Evolutionary conservation across 2,888 invertebrate species (phyloP).

Genomic region (Ochropleura plecta): DNA sequence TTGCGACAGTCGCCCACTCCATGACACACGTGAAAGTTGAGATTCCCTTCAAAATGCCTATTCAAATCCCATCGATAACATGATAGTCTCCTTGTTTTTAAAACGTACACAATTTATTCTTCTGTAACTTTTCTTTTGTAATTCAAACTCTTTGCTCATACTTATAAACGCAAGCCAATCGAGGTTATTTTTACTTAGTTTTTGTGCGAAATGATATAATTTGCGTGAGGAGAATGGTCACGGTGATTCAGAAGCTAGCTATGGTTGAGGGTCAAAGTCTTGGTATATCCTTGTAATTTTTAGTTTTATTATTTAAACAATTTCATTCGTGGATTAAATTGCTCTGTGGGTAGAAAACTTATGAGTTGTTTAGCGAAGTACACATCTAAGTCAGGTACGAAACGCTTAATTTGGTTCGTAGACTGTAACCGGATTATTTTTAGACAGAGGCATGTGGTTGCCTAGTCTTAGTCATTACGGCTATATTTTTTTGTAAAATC

Average conservation of each 20-base stretch:
- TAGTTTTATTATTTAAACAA: conserved; percentile 17
- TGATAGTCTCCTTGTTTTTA: neutral
- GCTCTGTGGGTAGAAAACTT: conserved; percentile 33
- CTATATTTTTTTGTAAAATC: neutral
- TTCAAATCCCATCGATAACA: no score
- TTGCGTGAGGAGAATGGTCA: conserved; percentile 55
- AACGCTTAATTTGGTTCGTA: conserved; percentile 24
- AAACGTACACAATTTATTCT: neutral
- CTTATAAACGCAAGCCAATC: conserved; percentile 20
- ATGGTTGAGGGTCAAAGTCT: conserved; percentile 43
- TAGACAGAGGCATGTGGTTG: neutral
- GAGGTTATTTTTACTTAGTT: conserved; percentile 52
- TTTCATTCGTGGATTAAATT: conserved; percentile 15
- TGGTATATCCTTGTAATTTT: conserved; percentile 41
- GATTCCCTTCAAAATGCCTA: no score
- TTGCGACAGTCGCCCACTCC: no score
- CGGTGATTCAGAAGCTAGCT: conserved; percentile 42
- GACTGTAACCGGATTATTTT: neutral
- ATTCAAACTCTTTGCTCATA: neutral
- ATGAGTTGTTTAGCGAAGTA: conserved; percentile 10
- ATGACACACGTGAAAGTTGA: no score
- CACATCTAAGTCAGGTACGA: neutral
- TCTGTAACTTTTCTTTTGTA: conserved; percentile 5
- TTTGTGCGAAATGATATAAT: conserved; percentile 57
- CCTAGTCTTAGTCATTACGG: neutral